Conservation (phyloP, 2,888 invertebrate species). For the Gibbula magus region DNA sequence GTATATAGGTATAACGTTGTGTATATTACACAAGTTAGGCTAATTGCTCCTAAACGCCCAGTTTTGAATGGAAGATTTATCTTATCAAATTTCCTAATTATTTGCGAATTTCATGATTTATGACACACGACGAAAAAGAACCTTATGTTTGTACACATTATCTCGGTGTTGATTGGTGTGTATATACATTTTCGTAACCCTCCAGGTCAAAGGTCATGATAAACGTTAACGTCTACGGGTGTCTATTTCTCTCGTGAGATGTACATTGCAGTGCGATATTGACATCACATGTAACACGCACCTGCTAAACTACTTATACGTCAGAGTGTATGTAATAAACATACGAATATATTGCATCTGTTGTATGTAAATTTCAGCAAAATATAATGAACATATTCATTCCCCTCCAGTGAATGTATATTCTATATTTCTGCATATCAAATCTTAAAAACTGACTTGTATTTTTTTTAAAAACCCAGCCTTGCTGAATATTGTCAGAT, state of each 20-base stretch:
- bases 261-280: background rate
- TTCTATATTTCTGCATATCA: no score
- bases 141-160: background rate
- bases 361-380: no score
- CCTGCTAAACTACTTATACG: background rate
- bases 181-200: background rate
- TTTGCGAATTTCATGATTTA: background rate
- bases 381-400: no score
- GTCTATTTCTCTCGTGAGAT: background rate
- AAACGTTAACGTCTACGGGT: background rate
- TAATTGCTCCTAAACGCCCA: background rate
- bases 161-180: background rate
- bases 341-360: no score
- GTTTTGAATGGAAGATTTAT: background rate
- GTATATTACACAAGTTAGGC: background rate
- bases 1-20: background rate
- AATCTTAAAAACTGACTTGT: no score
- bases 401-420: no score
- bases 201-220: background rate
- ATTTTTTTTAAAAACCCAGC: no score
- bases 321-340: no score
- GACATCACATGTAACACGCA: background rate
- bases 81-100: slow-evolving; percentile 8
- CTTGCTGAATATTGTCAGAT: no score
- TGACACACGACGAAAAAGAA: background rate